These are phyloP conservation scores for Pollachius pollachius DNA, from an alignment of 2,113 vertebrate genomes.

Conservation along the genomic window DNA sequence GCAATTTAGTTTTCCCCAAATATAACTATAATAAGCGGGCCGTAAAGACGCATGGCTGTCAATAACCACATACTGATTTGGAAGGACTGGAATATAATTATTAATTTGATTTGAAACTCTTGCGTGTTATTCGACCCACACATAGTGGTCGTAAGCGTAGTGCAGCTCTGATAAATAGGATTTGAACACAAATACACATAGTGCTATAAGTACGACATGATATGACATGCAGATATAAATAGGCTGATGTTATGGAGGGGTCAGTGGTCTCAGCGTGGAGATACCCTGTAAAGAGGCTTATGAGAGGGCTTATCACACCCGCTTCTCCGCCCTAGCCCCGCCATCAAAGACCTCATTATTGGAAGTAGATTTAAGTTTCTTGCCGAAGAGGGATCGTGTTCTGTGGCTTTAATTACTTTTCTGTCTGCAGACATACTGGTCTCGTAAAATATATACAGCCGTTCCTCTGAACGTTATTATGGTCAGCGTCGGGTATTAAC, in stretches of 20 bases:
- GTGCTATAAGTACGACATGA: constrained; percentile 19
- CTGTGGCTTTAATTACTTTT: constrained; percentile 66
- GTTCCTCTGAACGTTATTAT: neutral
- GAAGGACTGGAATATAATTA: neutral
- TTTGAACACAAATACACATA: constrained; percentile 1
- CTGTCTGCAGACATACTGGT: constrained; percentile 34
- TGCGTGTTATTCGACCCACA: neutral
- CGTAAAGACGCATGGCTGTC: neutral
- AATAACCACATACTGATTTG: neutral
- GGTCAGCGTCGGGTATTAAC: neutral
- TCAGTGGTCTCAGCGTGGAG: constrained; percentile 49
- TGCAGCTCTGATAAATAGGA: constrained; percentile 2
- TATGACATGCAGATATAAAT: neutral
- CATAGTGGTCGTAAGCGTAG: neutral
- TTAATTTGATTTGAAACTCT: neutral
- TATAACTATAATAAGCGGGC: constrained; percentile 19
- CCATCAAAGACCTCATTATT: constrained; percentile 48
- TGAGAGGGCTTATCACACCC: constrained; percentile 45
- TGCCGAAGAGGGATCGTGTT: constrained; percentile 44
- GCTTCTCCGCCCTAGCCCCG: constrained; percentile 40
- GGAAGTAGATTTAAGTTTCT: constrained; percentile 30
- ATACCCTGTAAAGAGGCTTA: constrained; percentile 59
- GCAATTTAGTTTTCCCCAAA: constrained; percentile 16
- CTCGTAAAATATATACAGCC: neutral
- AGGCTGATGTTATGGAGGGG: constrained; percentile 28